Percentiles rank a stretch among this genome's conserved stretches.
These are phyloP conservation scores for Synanthedon myopaeformis DNA, from an alignment of 2,888 invertebrate species.

Conservation along the genomic window DNA sequence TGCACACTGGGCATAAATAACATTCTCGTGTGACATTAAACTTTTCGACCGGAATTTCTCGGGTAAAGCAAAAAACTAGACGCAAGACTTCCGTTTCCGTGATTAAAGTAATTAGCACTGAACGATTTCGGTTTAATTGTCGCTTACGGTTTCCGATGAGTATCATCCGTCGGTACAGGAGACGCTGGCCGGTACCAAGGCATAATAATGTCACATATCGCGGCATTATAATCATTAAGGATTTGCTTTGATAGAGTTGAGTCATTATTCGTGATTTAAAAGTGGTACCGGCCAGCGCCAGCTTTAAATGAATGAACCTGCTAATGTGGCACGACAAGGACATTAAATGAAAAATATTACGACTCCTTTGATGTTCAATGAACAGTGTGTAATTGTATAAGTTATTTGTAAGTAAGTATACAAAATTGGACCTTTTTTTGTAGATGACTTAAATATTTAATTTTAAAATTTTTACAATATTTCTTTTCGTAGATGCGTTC, in stretches of 20 bases:
- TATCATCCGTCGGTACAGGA: slow-evolving; percentile 26
- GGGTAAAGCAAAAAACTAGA: slow-evolving; percentile 29
- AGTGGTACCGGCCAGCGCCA: not conserved
- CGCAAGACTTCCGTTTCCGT: slow-evolving; percentile 57
- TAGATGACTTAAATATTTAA: too few species aligned
- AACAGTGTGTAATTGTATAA: not conserved
- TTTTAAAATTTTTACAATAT: too few species aligned
- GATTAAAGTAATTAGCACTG: slow-evolving; percentile 59
- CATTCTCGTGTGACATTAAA: slow-evolving; percentile 26
- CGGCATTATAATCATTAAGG: not conserved
- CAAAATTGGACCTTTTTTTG: too few species aligned
- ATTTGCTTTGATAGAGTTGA: too few species aligned
- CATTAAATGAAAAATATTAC: not conserved
- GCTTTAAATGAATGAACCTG: slow-evolving; percentile 1
- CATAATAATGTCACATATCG: not conserved
- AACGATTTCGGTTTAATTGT: slow-evolving; percentile 60
- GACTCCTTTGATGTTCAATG: not conserved
- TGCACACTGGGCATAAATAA: not conserved
- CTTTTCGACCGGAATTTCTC: slow-evolving; percentile 33
- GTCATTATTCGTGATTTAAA: not conserved
- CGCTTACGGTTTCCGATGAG: slow-evolving; percentile 44
- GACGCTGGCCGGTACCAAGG: slow-evolving; percentile 3
- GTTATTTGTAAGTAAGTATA: too few species aligned
- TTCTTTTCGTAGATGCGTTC: too few species aligned
- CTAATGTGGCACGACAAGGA: slow-evolving; percentile 4